These are phyloP conservation scores for Lasioglossum figueresi DNA, from an alignment of 2,888 invertebrate species.

Conservation along the genomic window DNA sequence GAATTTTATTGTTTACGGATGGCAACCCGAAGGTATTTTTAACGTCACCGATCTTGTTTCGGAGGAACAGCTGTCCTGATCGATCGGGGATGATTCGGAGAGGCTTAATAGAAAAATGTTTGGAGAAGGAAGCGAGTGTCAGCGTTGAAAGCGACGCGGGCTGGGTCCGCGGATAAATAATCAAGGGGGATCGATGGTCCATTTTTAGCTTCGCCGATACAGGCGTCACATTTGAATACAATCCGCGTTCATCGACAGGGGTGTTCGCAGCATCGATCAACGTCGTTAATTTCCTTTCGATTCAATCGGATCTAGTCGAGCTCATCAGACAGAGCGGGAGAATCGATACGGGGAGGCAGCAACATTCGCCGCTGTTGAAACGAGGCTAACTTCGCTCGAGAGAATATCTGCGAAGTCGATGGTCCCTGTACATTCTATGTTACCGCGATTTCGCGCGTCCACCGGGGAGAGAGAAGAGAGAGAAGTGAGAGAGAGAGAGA, in stretches of 20 bases:
- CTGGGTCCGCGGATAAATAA: not conserved
- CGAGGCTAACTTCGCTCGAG: slow-evolving; percentile 25
- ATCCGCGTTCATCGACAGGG: not conserved
- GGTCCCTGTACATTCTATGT: slow-evolving; percentile 25
- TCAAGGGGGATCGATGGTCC: not conserved
- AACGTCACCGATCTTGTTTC: not conserved
- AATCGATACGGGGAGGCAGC: slow-evolving; percentile 47
- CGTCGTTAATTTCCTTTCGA: slow-evolving; percentile 56
- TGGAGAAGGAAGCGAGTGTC: not conserved
- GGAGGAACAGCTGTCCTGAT: not conserved
- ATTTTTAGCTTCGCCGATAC: slow-evolving; percentile 8
- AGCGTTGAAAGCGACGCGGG: not conserved
- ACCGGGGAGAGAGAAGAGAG: slow-evolving; percentile 8
- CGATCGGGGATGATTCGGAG: not conserved
- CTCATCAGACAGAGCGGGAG: slow-evolving; percentile 46
- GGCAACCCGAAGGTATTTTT: not conserved
- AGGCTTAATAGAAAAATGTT: not conserved
- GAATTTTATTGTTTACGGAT: not conserved
- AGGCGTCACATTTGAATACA: slow-evolving; percentile 26
- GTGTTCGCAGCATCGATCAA: slow-evolving; percentile 43
- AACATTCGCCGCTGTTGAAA: slow-evolving; percentile 36
- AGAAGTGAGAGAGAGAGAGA: not conserved
- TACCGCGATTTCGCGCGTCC: slow-evolving; percentile 46
- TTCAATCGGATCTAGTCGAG: slow-evolving; percentile 54
- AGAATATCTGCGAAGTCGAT: slow-evolving; percentile 46